A percentile compares a stretch with the other conserved stretches of the same genome.
Evolutionary conservation across 1,140 invertebrate species (phyloP).

Genomic region (Drosophila ambigua): DNA sequence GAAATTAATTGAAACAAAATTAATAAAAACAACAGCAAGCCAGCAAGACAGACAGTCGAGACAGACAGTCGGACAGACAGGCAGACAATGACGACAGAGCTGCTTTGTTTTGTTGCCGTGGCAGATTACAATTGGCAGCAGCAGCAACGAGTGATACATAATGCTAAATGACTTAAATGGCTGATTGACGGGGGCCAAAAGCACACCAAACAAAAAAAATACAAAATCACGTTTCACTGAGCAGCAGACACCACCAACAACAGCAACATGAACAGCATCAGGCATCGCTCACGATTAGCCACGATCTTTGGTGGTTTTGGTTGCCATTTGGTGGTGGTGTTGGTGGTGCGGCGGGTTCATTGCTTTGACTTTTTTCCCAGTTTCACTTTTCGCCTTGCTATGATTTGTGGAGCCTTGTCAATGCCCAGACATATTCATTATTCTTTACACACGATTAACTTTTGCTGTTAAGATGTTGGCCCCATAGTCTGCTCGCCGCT

Average conservation of each 20-base stretch:
- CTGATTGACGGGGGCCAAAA: conserved; percentile 46
- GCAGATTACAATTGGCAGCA: conserved; percentile 71
- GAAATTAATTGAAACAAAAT: conserved; percentile 77
- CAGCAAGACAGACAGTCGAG: conserved; percentile 6
- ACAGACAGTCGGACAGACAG: conserved; percentile 28
- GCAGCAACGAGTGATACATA: conserved; percentile 57
- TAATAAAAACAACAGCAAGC: conserved; percentile 69
- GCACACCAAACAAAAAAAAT: conserved; percentile 6
- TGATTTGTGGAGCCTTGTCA: conserved; percentile 79
- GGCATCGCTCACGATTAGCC: conserved; percentile 72
- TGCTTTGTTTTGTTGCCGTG: conserved; percentile 17
- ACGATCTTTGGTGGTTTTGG: conserved; percentile 40
- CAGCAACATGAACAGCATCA: conserved; percentile 38
- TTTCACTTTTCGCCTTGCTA: conserved; percentile 58
- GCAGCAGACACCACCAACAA: conserved; percentile 28
- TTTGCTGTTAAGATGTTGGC: conserved; percentile 25
- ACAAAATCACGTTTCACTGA: conserved; percentile 67
- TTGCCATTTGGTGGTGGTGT: conserved; percentile 36
- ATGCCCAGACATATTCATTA: conserved; percentile 50
- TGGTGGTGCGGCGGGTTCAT: conserved; percentile 16
- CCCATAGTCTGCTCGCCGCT: conserved; percentile 16
- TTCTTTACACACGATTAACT: conserved; percentile 73
- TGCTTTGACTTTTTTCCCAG: conserved; percentile 58
- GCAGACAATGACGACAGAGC: conserved; percentile 5
- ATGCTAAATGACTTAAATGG: conserved; percentile 74